Evolutionary conservation across 2,113 vertebrate genomes (phyloP).

Genomic region (Psittacula cyanocephala): DNA sequence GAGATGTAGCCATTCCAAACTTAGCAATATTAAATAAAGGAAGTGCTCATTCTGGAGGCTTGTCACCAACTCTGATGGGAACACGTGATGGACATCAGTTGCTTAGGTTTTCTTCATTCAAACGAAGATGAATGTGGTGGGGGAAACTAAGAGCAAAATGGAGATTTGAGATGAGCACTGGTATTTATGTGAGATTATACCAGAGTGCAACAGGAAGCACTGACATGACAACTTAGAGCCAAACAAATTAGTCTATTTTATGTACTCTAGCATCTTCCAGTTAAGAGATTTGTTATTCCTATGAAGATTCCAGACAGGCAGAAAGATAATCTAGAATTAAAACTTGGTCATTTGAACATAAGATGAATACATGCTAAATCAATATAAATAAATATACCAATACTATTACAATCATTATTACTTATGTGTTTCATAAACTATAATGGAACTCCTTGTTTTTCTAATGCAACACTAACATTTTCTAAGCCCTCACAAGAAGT

Average conservation of each 20-base stretch:
- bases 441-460: background rate
- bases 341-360: background rate
- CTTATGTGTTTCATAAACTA: background rate
- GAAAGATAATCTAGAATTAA: background rate
- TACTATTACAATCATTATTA: background rate
- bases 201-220: background rate
- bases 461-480: background rate
- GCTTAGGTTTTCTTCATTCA: background rate
- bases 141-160: background rate
- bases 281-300: background rate
- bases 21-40: background rate
- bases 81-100: background rate
- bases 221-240: background rate
- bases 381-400: background rate
- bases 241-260: background rate
- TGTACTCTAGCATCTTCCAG: background rate
- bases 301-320: background rate
- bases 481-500: background rate
- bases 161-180: background rate
- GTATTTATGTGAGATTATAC: background rate
- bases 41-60: background rate
- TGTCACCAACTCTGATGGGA: background rate
- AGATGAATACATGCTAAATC: background rate
- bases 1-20: background rate
- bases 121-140: background rate